Conservation (phyloP, 2,113 vertebrate species). For the Nycticorax nycticorax region DNA sequence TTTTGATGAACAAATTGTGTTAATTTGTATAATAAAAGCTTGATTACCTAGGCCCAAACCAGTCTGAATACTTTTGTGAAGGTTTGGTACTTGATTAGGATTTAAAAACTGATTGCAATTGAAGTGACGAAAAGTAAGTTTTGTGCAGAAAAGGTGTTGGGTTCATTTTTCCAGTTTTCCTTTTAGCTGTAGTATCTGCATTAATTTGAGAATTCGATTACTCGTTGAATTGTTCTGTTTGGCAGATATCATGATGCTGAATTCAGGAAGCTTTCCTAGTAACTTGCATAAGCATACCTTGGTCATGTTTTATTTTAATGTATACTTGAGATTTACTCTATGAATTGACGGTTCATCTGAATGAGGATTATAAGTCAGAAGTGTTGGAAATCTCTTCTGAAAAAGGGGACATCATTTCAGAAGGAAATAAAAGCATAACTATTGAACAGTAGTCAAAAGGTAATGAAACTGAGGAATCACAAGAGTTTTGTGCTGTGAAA, state of each 20-base stretch:
- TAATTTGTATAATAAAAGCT: not conserved
- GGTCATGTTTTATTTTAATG: not conserved
- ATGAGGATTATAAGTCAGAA: not conserved
- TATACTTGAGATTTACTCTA: not conserved
- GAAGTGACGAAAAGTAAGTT: not conserved
- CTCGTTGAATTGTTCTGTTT: not conserved
- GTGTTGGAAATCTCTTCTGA: not conserved
- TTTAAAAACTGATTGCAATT: not conserved
- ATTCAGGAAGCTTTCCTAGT: not conserved
- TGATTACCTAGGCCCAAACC: not conserved
- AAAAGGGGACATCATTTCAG: not conserved
- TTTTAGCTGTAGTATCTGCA: not conserved
- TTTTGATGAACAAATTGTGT: not conserved
- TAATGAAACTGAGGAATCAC: not conserved
- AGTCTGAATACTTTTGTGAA: not conserved
- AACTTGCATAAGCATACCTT: not conserved
- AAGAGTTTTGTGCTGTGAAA: not conserved
- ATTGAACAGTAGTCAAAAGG: not conserved
- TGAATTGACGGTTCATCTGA: not conserved
- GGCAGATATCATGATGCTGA: not conserved
- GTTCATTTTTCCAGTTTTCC: not conserved
- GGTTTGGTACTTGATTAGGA: not conserved
- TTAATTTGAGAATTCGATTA: not conserved
- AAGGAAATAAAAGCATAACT: not conserved
- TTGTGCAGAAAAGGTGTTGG: not conserved